These are phyloP conservation scores for Smittia aterrima DNA, from an alignment of 2,888 invertebrate species.

Conservation along the genomic window DNA sequence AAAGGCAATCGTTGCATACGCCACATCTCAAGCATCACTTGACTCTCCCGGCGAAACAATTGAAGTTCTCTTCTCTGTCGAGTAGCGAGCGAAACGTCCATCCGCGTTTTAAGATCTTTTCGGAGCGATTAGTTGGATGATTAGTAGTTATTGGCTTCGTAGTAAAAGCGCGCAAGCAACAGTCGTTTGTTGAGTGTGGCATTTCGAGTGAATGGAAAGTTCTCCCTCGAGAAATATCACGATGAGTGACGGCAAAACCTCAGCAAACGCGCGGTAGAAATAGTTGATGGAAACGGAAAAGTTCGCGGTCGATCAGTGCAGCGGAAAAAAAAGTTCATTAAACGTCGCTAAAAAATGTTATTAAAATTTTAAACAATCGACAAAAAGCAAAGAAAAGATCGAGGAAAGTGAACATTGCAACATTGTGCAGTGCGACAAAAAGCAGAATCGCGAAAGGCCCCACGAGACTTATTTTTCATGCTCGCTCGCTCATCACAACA, in stretches of 20 bases:
- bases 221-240: conserved; percentile 3
- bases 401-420: not conserved
- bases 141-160: conserved; percentile 12
- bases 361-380: not conserved
- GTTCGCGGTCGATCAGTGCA: conserved; percentile 31
- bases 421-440: not conserved
- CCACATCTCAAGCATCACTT: not conserved
- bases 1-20: conserved; percentile 25
- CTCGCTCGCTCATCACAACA: not conserved
- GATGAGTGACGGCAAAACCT: conserved; percentile 15
- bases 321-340: conserved; percentile 26
- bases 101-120: not conserved
- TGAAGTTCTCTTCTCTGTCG: not conserved
- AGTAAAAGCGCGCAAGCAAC: too few relatives aligned
- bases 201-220: conserved; percentile 9
- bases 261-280: not conserved
- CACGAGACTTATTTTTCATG: not conserved
- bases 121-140: not conserved
- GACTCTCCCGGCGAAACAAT: not conserved
- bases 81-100: not conserved
- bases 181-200: not conserved
- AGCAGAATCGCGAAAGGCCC: not conserved
- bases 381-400: too few relatives aligned
- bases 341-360: conserved; percentile 9
- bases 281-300: not conserved